These are phyloP conservation scores for Puma concolor DNA, from an alignment of 2,113 vertebrate genomes.

Conservation along the genomic window DNA sequence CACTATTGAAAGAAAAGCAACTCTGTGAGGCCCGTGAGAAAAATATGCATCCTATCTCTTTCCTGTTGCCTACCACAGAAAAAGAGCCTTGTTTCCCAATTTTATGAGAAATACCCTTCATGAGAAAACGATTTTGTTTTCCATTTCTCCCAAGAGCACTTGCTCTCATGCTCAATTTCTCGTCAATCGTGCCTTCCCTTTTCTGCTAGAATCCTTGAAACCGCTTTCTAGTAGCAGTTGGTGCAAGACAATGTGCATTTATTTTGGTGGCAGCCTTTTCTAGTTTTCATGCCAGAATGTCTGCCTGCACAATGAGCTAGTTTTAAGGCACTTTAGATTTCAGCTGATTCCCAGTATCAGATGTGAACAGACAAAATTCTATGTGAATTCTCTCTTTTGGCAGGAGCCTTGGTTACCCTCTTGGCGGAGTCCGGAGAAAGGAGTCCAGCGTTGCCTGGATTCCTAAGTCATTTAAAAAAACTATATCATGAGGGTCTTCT, in stretches of 20 bases:
- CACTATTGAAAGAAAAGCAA: slow-evolving; percentile 61
- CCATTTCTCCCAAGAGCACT: neutral
- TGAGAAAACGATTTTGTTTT: slow-evolving; percentile 57
- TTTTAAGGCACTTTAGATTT: slow-evolving; percentile 71
- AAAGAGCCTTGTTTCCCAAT: slow-evolving; percentile 47
- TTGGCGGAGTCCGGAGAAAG: slow-evolving; percentile 35
- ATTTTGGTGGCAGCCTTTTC: slow-evolving; percentile 67
- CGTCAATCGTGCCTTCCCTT: slow-evolving; percentile 25
- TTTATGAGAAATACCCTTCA: slow-evolving; percentile 29
- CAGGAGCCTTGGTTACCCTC: slow-evolving; percentile 54
- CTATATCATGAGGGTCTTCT: slow-evolving; percentile 44
- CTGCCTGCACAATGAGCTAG: slow-evolving; percentile 73
- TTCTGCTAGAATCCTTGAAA: slow-evolving; percentile 67
- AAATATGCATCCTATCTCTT: slow-evolving; percentile 45
- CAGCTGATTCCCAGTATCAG: slow-evolving; percentile 57
- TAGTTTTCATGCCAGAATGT: slow-evolving; percentile 68
- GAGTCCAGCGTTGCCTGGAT: slow-evolving; percentile 44
- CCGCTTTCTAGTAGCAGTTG: slow-evolving; percentile 71
- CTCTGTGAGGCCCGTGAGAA: slow-evolving; percentile 52
- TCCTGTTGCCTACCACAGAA: neutral
- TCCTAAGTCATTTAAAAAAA: slow-evolving; percentile 58
- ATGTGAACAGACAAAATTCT: slow-evolving; percentile 60
- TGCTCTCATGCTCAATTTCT: slow-evolving; percentile 1
- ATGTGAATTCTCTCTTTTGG: slow-evolving; percentile 49
- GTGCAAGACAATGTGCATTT: slow-evolving; percentile 73